Base-by-base conservation (phyloP, 2,113 vertebrate species). In the Cyprinus carpio region DNA sequence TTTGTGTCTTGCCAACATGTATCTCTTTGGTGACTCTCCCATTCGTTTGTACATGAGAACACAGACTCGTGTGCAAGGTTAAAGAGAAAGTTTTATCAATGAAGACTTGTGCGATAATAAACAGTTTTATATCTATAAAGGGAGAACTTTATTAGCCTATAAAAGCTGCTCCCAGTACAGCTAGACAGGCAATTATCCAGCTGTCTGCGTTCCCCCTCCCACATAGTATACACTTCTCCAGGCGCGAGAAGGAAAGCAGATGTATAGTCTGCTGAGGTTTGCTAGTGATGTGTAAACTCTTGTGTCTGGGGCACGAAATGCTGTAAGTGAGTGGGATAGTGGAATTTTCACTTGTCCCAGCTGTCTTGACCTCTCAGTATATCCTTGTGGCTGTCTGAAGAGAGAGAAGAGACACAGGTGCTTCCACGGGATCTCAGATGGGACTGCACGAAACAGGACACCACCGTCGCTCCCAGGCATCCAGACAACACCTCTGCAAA, bases 401-500 rank as follows among this genome's bases (percentile, higher is more conserved):
- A 23, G 80, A 82, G 46, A 46, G 43, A 31, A 29, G 62, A 67
- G 56, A 87, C 78, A 78, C 81, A 87, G 81, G 86, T 84, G 77
- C 62, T n/a, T 51, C 49, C 60, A 77, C 34, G 15, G 43, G 62
- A 49, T 58, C 43, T 74, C 81, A 85, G 77, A 20, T 40, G 72
- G 58, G 56, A 18, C 58, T 85, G 81, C 58, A 27, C 43, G 85
- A 89, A 89, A 89, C 82, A 82, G 80, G 87, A 89, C 64, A 87
- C 85, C 65, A 51, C 67, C 82, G 79, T 34, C 81, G 82, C 65
- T 43, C 58, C 78, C 54, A 89, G 84, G 83, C 74, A 88, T 88
- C 81, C 89, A 91, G 90, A 90, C 88, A 87, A 86, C 84, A 85
- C 87, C 87, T 86, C 82, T 58, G 84, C 84, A 58, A 76, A 88